Evolutionary conservation across 92 coral and sea anemone species (phyloP).

Genomic region (Porites rus): DNA sequence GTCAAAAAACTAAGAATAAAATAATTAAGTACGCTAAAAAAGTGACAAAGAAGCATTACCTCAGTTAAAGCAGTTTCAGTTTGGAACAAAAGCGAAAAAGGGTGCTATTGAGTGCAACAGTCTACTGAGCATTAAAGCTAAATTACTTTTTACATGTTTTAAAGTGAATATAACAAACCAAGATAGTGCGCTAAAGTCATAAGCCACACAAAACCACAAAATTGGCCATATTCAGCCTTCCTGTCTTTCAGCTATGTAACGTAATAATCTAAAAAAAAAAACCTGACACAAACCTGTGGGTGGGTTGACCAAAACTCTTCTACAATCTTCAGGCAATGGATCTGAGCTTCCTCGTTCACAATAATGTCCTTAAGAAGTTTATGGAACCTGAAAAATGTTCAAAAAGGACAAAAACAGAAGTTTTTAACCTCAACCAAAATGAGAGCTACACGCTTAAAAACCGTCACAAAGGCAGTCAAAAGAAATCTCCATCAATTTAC

Average conservation of each 20-base stretch:
- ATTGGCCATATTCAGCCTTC: background rate
- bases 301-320: slow-evolving; percentile 89
- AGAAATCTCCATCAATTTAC: too few relatives aligned
- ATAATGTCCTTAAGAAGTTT: slow-evolving; percentile 77
- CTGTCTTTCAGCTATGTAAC: background rate
- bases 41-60: too few relatives aligned
- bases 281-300: slow-evolving; percentile 75
- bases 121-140: too few relatives aligned
- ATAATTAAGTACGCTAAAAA: too few relatives aligned
- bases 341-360: slow-evolving; percentile 86
- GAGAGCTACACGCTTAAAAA: background rate
- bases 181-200: background rate
- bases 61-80: too few relatives aligned
- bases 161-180: too few relatives aligned
- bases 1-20: too few relatives aligned
- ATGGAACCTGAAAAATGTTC: slow-evolving; percentile 66
- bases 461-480: too few relatives aligned
- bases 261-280: too few relatives aligned
- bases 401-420: background rate
- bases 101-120: background rate
- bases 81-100: too few relatives aligned
- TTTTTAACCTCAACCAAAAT: background rate
- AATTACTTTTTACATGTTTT: too few relatives aligned
- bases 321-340: slow-evolving; percentile 81
- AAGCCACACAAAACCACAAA: background rate